Base-by-base conservation (phyloP, 2,888 invertebrate species). In the Pandemis cinnamomeana region DNA sequence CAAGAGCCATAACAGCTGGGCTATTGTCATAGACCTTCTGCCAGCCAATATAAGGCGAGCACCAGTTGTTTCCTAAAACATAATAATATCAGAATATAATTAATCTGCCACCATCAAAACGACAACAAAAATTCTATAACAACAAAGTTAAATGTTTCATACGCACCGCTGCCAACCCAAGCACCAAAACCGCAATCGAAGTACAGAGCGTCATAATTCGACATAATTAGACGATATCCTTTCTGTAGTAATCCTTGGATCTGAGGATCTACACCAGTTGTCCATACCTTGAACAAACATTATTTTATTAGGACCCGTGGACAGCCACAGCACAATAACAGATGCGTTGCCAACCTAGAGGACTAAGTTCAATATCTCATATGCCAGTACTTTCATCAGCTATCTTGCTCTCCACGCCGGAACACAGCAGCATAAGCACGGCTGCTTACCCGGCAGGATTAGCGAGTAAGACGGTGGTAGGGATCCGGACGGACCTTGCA, bases 31-130 rank as follows among this genome's bases (percentile, higher is more conserved):
- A 98, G 0, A 98, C 96, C 82, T 96, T 96, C 88, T 98, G 97
- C 98, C 98, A 98, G 3, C 97, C 97, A 81, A 97, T 98, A 89
- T 98, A 98, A 0, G 98, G 98, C 0, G 97, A 96, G 85, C 98
- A 98, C 98, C 98, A 98, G 86, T 98, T 98, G 82, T 97, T 97
- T 13, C 97, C 97, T 87, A 79, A 44, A 81, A 80, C 46, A 64
- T 36, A 71, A 66, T 62, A 15, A 71, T 36, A 36, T 36, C 27
- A 8, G 4, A 46, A 11, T 46, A 11, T 10, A 11, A 46, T 11
- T 11, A 46, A 11, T 46, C 2, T 11, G 27, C 27, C 27, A 36
- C 27, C 27, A 36, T 36, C 27, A 36, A 36, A 36, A 36, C 27
- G 0, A 2, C 27, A 36, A 4, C 27, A 36, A 4, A 36, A 36